Percentiles rank a stretch among this genome's conserved stretches.
Evolutionary conservation across 2,113 vertebrate species (phyloP).

Genomic region (Lepidiolamprologus cunningtoni): DNA sequence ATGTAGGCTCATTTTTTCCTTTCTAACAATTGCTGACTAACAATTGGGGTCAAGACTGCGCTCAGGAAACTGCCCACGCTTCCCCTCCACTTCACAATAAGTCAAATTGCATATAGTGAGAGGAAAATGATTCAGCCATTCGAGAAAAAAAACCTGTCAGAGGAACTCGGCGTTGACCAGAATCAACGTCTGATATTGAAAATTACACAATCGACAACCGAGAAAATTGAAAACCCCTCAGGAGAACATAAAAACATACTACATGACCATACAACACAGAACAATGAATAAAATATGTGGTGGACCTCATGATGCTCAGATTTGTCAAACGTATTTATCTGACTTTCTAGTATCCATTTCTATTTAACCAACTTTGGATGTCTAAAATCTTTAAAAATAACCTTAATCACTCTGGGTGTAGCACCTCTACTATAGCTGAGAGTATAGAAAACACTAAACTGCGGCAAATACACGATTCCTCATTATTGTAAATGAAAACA

Average conservation of each 20-base stretch:
- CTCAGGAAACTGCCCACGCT: not conserved
- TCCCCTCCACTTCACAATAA: conserved; percentile 4
- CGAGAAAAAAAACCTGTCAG: not conserved
- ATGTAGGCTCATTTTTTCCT: conserved; percentile 17
- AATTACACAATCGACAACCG: not conserved
- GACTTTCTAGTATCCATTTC: not conserved
- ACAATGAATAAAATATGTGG: not conserved
- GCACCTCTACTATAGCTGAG: not conserved
- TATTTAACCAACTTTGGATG: not conserved
- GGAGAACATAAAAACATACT: not conserved
- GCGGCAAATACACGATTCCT: not conserved
- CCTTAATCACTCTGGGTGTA: not conserved
- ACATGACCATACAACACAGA: not conserved
- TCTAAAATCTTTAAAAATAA: not conserved
- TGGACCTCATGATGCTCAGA: accelerated
- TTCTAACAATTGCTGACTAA: conserved; percentile 22
- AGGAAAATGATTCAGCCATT: conserved; percentile 41
- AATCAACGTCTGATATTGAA: not conserved
- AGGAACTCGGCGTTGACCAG: not conserved
- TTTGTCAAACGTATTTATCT: not conserved
- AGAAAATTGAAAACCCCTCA: accelerated
- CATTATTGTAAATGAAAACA: not conserved
- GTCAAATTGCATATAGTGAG: not conserved
- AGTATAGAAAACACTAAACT: accelerated
- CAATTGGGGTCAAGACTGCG: not conserved